Percentiles rank a stretch among this genome's conserved stretches.
Conservation (phyloP, 2,888 invertebrate genomes). For the Adelphocoris suturalis region DNA sequence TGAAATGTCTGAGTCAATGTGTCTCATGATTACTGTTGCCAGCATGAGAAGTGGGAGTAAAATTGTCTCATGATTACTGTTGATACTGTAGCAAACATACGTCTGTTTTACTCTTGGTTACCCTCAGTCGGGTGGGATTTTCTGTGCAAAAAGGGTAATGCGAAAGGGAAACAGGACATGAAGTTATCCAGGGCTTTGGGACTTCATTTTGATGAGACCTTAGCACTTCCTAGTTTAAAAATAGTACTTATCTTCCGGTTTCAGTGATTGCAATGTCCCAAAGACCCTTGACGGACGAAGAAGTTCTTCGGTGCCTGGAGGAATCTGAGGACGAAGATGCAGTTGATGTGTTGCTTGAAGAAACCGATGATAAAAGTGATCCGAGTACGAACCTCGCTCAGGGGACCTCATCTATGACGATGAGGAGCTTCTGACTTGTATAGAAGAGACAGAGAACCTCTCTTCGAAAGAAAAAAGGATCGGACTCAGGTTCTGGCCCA, state of each 20-base stretch:
- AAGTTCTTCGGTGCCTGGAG: not conserved
- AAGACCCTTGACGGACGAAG: not conserved
- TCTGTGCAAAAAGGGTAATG: too few species aligned
- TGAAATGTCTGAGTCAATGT: conserved; percentile 10
- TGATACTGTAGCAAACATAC: too few species aligned
- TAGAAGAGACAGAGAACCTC: not conserved
- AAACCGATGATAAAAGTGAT: not conserved
- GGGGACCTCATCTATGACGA: not conserved
- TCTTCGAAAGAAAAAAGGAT: too few species aligned
- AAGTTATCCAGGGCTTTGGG: not conserved
- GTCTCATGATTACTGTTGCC: not conserved
- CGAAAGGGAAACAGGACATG: too few species aligned
- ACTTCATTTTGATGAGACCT: not conserved
- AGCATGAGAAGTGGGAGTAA: not conserved
- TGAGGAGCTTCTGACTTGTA: not conserved
- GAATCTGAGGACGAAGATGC: conserved; percentile 15
- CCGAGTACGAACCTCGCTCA: conserved; percentile 4
- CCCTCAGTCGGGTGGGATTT: too few species aligned
- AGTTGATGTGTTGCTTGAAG: not conserved
- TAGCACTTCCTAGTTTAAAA: too few species aligned
- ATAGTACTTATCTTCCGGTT: not conserved
- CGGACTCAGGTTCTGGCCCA: too few species aligned
- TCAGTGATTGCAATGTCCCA: not conserved
- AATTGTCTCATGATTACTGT: too few species aligned
- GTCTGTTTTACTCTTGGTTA: too few species aligned